Evolutionary conservation across 1,140 invertebrate species (phyloP).

Genomic region (Diorhabda elongata): DNA sequence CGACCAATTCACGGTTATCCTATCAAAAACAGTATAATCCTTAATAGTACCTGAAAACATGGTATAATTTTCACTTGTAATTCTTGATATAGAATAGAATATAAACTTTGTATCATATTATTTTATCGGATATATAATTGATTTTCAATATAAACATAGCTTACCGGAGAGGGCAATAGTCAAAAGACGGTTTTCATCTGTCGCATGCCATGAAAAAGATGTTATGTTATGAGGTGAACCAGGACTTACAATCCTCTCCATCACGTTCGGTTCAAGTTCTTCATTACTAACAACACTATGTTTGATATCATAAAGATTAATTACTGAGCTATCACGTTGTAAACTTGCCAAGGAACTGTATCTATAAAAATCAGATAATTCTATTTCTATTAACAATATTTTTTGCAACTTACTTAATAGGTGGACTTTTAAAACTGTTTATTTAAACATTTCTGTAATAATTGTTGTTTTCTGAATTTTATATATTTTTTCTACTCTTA

Average conservation of each 20-base stretch:
- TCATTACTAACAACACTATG: constrained; percentile 64
- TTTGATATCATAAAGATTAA: constrained; percentile 79
- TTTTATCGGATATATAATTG: no score
- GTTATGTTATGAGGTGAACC: constrained; percentile 54
- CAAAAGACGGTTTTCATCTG: constrained; percentile 70
- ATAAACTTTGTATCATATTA: no score
- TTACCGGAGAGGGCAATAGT: constrained; percentile 60
- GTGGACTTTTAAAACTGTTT: neutral
- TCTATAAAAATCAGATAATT: constrained; percentile 48
- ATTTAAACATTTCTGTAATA: no score
- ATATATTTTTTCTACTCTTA: no score
- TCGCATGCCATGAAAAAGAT: constrained; percentile 82
- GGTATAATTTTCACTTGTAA: no score
- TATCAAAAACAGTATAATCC: constrained; percentile 74
- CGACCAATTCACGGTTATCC: constrained; percentile 78
- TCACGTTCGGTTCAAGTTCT: constrained; percentile 68
- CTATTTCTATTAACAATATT: constrained; percentile 5
- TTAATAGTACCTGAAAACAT: constrained; percentile 53
- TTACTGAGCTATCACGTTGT: constrained; percentile 61
- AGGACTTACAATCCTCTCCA: constrained; percentile 68
- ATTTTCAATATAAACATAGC: neutral
- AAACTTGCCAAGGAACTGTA: constrained; percentile 71
- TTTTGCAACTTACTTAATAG: neutral
- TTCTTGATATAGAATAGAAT: no score
- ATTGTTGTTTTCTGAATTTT: no score